Conservation (phyloP, 2,113 vertebrate species). For the Thymallus thymallus region DNA sequence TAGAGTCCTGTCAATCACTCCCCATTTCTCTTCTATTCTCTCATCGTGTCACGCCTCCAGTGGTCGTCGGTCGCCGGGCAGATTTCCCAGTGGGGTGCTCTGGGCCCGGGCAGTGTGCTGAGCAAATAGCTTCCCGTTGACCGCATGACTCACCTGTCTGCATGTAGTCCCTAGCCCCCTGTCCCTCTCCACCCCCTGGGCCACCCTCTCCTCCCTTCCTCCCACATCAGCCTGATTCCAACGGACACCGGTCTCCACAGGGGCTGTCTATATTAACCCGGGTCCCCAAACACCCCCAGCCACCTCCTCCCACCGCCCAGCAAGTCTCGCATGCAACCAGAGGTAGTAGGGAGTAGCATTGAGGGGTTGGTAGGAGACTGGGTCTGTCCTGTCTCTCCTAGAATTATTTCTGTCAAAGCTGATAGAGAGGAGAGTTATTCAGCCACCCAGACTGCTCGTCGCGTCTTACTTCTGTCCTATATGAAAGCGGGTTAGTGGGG, state of each 20-base stretch:
- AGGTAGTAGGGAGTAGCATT: conserved; percentile 16
- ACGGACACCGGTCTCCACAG: conserved; percentile 47
- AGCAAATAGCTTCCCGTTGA: conserved; percentile 42
- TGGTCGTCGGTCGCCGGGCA: conserved; percentile 42
- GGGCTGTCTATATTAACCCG: conserved; percentile 39
- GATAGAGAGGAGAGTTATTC: conserved; percentile 8
- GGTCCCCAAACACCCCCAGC: conserved; percentile 10
- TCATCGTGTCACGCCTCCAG: background rate
- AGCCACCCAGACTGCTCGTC: background rate
- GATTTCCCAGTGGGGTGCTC: conserved; percentile 36
- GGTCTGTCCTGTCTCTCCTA: conserved; percentile 17
- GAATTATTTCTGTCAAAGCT: no score
- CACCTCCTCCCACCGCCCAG: conserved; percentile 16
- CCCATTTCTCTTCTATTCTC: background rate
- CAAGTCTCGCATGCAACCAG: conserved; percentile 35
- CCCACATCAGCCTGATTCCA: conserved; percentile 56
- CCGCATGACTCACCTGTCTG: conserved; percentile 56
- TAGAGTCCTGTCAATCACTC: conserved; percentile 14
- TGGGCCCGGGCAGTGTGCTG: conserved; percentile 34
- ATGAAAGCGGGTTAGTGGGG: background rate
- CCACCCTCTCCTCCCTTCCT: conserved; percentile 10
- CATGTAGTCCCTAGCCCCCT: conserved; percentile 24
- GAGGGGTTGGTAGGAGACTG: conserved; percentile 24
- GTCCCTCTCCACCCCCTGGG: background rate
- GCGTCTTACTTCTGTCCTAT: background rate